phyloP scores from a whole-genome alignment of 2,888 invertebrate species.

The Anoncus sp. region DNA sequence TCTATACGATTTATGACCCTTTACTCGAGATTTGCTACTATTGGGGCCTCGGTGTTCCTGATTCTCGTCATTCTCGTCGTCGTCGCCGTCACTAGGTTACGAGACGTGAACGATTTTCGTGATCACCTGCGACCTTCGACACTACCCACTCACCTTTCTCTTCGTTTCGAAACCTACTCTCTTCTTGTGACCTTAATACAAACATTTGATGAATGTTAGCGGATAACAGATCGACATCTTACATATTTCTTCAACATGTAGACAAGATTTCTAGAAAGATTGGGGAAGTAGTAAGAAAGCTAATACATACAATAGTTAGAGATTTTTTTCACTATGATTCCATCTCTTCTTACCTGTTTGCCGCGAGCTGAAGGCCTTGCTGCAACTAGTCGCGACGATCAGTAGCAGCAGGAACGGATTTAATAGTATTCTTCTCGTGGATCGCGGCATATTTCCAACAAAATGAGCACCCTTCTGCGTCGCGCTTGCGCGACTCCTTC shows the following conservation, averaged over 20 bases:
- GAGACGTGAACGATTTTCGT: conserved; percentile 8
- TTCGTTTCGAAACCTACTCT: conserved; percentile 12
- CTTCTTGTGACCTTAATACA: conserved; percentile 20
- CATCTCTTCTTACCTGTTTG: conserved; percentile 76
- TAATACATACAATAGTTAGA: conserved; percentile 3
- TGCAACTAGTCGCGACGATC: conserved; percentile 75
- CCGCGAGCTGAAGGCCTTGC: conserved; percentile 78
- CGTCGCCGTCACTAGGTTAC: conserved; percentile 43
- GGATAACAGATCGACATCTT: not conserved
- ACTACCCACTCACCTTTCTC: conserved; percentile 9
- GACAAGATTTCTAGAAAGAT: not conserved
- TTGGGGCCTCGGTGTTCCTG: conserved; percentile 14
- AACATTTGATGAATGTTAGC: conserved; percentile 4
- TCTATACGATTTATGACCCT: conserved; percentile 41
- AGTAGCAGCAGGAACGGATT: conserved; percentile 80
- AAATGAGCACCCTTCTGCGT: conserved; percentile 67
- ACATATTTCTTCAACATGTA: not conserved
- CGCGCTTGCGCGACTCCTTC: conserved; percentile 77
- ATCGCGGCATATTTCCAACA: conserved; percentile 80
- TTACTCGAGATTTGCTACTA: conserved; percentile 33
- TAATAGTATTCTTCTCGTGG: conserved; percentile 75
- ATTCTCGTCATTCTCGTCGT: conserved; percentile 44
- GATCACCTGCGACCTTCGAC: conserved; percentile 12
- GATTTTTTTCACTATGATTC: conserved; percentile 6
- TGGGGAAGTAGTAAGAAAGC: not conserved